Base-by-base conservation (phyloP, 2,113 vertebrate genomes). In the Zapornia atra region DNA sequence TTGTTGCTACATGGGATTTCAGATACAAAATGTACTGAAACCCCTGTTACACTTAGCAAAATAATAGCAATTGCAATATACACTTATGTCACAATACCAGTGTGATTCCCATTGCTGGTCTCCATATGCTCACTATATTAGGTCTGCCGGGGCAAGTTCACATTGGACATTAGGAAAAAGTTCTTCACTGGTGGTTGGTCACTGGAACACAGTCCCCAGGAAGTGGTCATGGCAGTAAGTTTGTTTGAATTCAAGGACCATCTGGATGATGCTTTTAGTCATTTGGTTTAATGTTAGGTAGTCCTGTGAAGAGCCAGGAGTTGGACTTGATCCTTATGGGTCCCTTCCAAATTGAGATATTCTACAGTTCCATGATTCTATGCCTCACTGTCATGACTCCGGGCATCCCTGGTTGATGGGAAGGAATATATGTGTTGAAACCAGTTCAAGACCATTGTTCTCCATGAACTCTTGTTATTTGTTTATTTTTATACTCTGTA, bases 281-380 rank as follows among this genome's bases (percentile, higher is more conserved):
- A 13, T 34, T 63, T 12, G 3, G 5, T 59, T 83, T 79, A 75
- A 10, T 70, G 63, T 80, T 28, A 64, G 22, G 17, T 44, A 54
- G 20, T 72, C 68, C 48, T 69, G 31, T 0, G 3, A 76, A 22
- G 22, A 63, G 10, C 8, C 44, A 22, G 63, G 53, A 48, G 17
- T 24, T 76, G 7, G 59, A 14, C n/a, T 68, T 0, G 0, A 22
- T 50, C 26, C 44, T 36, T 69, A 31, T 25, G 28, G 5, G 9
- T 65, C 42, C 9, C 25, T 68, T 90, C 17, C 53, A 76, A 3
- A 8, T 15, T 57, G 42, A 69, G 28, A 21, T 57, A 46, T 42
- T 40, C 36, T 36, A 16, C 31, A 46, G 2, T 36, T 68, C 59
- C 51, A 24, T 79, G 65, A 56, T 63, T 60, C 29, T 31, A 0